Base-by-base conservation (phyloP, 2,797 vertebrate genomes). In the Lates japonicus region DNA sequence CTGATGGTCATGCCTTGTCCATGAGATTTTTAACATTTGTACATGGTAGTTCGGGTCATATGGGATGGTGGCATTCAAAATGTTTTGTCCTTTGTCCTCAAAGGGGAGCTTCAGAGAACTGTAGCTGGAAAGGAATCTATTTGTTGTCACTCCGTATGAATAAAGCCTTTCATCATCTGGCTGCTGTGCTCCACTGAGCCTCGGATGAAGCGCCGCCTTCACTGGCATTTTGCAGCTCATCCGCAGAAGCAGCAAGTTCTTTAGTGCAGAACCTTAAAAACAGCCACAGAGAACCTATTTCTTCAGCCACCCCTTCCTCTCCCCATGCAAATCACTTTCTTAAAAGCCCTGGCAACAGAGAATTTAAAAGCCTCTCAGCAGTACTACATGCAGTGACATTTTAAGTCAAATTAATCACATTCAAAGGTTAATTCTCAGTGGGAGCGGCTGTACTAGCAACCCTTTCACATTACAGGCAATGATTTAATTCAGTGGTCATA, bases 121-220 rank as follows among this genome's bases (percentile, higher is more conserved):
- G 88, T 80, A 86, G 89, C 87, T 81, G 85, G 83, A 83, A 87
- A 91, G 88, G 90, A 91, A 91, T 92, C 87, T 88, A 93, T 94
- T 94, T 94, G 91, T 93, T 93, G 94, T 94, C 93, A 90, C 87
- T 90, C 76, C 4, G 77, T 80, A 92, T 93, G 92, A 94, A 94
- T 94, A 81, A 87, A 91, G 90, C 88, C 92, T 93, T 95, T 94
- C 88, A 94, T 94, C 93, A 92, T 93, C 83, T 71, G 90, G 86
- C 83, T 86, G 84, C 88, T 86, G 83, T 85, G 88, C 88, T 90
- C 90, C 81, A 58, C 85, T 84, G 90, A 90, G 91, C 88, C 84
- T 80, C 19, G 80, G 82, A 78, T 85, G 85, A 90, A 86, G 88
- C 74, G 35, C 83, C 44, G 80, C 86, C 88, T 90, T 85, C 75